phyloP scores from a whole-genome alignment of 2,888 invertebrate species.

The Psylliodes chrysocephalus region DNA sequence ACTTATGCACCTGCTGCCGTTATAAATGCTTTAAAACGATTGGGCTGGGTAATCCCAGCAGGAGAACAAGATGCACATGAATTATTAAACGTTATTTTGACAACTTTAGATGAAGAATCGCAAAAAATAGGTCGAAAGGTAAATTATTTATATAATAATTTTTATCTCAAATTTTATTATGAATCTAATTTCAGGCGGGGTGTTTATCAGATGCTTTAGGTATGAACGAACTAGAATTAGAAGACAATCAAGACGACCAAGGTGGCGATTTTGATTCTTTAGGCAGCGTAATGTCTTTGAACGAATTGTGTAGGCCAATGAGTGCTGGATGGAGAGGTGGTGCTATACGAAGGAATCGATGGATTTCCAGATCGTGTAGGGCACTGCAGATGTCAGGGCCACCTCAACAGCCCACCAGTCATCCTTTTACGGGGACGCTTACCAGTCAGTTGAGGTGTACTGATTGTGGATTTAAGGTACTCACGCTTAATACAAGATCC shows the following conservation, averaged over 20 bases:
- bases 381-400: constrained; percentile 67
- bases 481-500: too few relatives aligned
- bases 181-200: constrained; percentile 70
- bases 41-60: constrained; percentile 88
- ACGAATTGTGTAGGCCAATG: constrained; percentile 60
- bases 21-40: constrained; percentile 76
- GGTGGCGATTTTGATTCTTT: constrained; percentile 52
- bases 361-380: constrained; percentile 66
- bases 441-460: constrained; percentile 82
- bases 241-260: constrained; percentile 47
- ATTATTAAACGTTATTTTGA: constrained; percentile 86
- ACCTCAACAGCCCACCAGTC: constrained; percentile 65
- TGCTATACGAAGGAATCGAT: constrained; percentile 58
- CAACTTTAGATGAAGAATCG: constrained; percentile 91
- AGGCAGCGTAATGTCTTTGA: constrained; percentile 63
- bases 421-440: constrained; percentile 80
- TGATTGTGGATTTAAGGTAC: constrained; percentile 77
- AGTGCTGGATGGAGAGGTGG: constrained; percentile 59
- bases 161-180: too few relatives aligned
- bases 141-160: not conserved
- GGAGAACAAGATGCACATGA: constrained; percentile 97
- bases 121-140: constrained; percentile 71
- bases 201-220: constrained; percentile 81
- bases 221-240: constrained; percentile 63
- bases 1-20: constrained; percentile 74